A percentile compares a stretch with the other conserved stretches of the same genome.
Evolutionary conservation across 2,797 vertebrate species (phyloP).

Genomic region (Lithobates sylvaticus): DNA sequence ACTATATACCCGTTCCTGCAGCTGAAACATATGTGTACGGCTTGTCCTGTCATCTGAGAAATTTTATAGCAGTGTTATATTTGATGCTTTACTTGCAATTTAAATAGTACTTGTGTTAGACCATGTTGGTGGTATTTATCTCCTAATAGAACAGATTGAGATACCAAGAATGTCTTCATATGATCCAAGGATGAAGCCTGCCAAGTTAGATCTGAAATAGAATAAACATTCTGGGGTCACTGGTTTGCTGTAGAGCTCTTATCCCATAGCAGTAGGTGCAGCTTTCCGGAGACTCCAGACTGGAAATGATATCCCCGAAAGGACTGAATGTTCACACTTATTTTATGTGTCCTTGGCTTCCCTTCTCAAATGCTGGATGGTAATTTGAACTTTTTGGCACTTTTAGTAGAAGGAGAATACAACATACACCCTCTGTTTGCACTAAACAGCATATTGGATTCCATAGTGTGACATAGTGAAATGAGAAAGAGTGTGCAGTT

Average conservation of each 20-base stretch:
- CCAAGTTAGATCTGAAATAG: constrained; percentile 58
- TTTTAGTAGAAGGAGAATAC: not conserved
- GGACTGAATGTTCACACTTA: constrained; percentile 58
- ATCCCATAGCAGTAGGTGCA: constrained; percentile 36
- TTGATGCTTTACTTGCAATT: constrained; percentile 55
- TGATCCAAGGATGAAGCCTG: constrained; percentile 44
- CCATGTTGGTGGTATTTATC: constrained; percentile 54
- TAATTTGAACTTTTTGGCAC: constrained; percentile 45
- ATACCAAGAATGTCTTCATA: constrained; percentile 37
- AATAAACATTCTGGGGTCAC: constrained; percentile 49
- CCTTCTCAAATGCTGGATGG: constrained; percentile 45
- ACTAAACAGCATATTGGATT: not conserved
- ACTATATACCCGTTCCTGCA: constrained; percentile 29
- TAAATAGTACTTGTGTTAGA: constrained; percentile 16
- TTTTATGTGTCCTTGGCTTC: constrained; percentile 49
- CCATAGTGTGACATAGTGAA: not conserved
- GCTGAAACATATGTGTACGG: constrained; percentile 31
- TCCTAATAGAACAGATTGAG: constrained; percentile 54
- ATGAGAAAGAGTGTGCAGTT: not conserved
- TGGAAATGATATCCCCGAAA: constrained; percentile 44
- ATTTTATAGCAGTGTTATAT: not conserved
- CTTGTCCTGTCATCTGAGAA: constrained; percentile 55
- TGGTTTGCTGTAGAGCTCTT: constrained; percentile 26
- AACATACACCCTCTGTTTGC: not conserved
- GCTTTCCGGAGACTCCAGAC: constrained; percentile 49